A percentile compares a stretch with the other conserved stretches of the same genome.
phyloP scores from a whole-genome alignment of 2,113 vertebrate genomes.

The Boleophthalmus pectinirostris region DNA sequence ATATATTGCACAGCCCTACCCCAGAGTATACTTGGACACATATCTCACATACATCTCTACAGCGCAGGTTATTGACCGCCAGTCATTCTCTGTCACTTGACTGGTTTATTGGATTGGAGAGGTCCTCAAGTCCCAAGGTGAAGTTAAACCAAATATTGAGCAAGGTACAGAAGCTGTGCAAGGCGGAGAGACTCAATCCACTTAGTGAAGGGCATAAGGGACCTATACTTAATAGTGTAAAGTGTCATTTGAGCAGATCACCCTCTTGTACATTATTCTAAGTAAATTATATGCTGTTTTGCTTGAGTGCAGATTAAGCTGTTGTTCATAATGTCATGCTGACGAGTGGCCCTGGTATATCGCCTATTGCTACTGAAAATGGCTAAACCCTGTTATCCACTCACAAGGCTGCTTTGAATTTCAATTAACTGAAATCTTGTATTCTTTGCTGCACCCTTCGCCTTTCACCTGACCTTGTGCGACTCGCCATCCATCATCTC shows the following conservation, averaged over 20 bases:
- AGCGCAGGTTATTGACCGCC: neutral
- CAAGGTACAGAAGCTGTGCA: neutral
- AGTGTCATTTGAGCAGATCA: neutral
- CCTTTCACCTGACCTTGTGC: conserved; percentile 36
- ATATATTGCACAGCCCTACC: no score
- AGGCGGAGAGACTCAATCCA: neutral
- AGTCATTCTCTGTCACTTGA: neutral
- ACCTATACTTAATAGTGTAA: neutral
- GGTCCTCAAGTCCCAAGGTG: conserved; percentile 1
- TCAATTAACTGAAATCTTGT: conserved; percentile 16
- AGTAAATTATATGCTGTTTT: neutral
- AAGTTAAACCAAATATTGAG: conserved; percentile 2
- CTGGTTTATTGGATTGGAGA: neutral
- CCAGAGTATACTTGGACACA: neutral
- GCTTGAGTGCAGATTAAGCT: neutral
- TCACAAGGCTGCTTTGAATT: conserved; percentile 24
- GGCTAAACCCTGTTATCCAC: neutral
- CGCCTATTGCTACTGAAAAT: neutral
- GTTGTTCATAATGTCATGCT: neutral
- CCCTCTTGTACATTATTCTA: neutral
- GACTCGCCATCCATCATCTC: conserved; percentile 39
- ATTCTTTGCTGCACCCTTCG: neutral
- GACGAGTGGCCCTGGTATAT: neutral
- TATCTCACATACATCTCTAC: no score
- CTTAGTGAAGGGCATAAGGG: neutral